Evolutionary conservation across 2,113 vertebrate genomes (phyloP).

Genomic region (Archocentrus centrarchus): DNA sequence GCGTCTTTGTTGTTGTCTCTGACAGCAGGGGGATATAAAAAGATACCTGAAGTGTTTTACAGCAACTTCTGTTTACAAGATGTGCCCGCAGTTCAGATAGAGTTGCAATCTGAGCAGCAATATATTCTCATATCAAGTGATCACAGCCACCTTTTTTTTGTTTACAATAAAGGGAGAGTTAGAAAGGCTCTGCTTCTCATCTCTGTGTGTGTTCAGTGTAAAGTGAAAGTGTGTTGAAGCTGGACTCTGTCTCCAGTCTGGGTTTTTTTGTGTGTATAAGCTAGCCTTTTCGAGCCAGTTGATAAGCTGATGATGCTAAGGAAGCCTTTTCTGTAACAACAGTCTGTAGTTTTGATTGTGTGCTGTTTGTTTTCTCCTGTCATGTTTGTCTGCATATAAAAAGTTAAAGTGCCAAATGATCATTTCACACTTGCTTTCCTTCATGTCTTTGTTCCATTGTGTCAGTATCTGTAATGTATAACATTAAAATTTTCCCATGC

Average conservation of each 20-base stretch:
- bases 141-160: too few relatives aligned
- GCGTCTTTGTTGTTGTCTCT: background rate
- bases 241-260: background rate
- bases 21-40: background rate
- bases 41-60: background rate
- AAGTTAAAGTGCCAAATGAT: background rate
- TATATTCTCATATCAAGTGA: background rate
- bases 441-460: background rate
- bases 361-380: background rate
- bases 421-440: background rate
- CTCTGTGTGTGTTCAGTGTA: background rate
- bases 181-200: background rate
- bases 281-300: background rate
- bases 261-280: background rate
- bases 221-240: background rate
- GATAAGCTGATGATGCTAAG: background rate
- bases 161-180: background rate
- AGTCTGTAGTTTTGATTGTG: background rate
- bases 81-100: background rate
- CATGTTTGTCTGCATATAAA: background rate
- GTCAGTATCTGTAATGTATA: background rate
- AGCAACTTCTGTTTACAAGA: conserved; percentile 34
- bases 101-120: conserved; percentile 16
- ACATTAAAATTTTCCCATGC: background rate
- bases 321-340: background rate